A percentile compares a stretch with the other conserved stretches of the same genome.
Evolutionary conservation across 2,113 vertebrate genomes (phyloP).

Genomic region (Pseudopodoces humilis): DNA sequence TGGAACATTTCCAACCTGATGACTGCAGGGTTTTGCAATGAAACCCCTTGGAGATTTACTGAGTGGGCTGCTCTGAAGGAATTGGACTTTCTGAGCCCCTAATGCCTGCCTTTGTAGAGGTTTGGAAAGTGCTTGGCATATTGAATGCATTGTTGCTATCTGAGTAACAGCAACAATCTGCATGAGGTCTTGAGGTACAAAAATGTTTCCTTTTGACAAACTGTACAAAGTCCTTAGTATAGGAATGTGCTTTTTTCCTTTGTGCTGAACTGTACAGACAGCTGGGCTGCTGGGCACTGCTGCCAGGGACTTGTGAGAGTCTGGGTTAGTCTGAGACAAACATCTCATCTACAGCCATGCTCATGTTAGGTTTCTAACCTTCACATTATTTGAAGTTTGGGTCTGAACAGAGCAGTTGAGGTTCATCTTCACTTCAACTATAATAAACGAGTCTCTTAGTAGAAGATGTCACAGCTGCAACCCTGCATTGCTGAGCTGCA

Average conservation of each 20-base stretch:
- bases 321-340: neutral
- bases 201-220: neutral
- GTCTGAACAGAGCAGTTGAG: neutral
- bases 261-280: neutral
- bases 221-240: neutral
- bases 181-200: neutral
- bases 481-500: neutral
- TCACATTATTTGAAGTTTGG: neutral
- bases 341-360: neutral
- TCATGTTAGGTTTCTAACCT: neutral
- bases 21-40: slow-evolving; percentile 23
- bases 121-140: neutral
- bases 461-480: neutral
- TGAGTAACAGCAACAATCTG: neutral
- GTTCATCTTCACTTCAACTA: neutral
- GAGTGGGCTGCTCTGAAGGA: neutral
- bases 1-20: slow-evolving; percentile 12
- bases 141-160: neutral
- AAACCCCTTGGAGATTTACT: neutral
- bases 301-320: neutral
- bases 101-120: neutral
- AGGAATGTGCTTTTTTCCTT: neutral
- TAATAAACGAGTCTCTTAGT: neutral
- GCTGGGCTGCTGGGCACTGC: neutral
- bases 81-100: neutral